Evolutionary conservation across 2,888 invertebrate genomes (phyloP).

Genomic region (Limnephilus rhombicus): DNA sequence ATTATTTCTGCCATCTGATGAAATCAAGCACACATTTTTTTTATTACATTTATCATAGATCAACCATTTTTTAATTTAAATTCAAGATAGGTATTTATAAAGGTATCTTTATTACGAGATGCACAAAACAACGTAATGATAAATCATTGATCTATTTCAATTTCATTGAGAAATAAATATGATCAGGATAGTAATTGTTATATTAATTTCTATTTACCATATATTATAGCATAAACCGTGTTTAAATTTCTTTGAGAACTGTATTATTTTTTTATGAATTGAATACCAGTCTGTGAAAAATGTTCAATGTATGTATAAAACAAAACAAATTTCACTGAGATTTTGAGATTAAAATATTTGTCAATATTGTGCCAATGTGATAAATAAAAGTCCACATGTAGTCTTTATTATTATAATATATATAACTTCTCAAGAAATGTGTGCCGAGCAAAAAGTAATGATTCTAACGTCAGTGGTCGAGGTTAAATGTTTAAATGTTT

Average conservation of each 20-base stretch:
- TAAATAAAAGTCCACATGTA: neutral
- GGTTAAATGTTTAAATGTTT: constrained; percentile 25
- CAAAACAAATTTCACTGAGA: neutral
- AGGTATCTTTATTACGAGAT: neutral
- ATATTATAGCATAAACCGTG: neutral
- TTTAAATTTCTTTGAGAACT: neutral
- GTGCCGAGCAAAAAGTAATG: neutral
- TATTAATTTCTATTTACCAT: neutral
- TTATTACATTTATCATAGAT: neutral
- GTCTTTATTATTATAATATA: neutral
- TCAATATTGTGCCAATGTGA: neutral
- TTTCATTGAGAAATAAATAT: neutral
- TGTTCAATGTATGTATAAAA: neutral
- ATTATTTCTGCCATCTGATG: no score
- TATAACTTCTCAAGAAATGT: neutral
- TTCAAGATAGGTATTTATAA: neutral
- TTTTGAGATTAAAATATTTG: neutral
- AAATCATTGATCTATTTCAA: neutral
- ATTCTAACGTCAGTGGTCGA: neutral
- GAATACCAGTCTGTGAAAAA: neutral
- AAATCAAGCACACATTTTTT: neutral
- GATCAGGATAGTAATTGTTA: neutral
- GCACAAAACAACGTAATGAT: neutral
- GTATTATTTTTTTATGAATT: neutral
- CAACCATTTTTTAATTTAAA: neutral